phyloP scores from a whole-genome alignment of 2,113 vertebrate species.

The Regulus satrapa region DNA sequence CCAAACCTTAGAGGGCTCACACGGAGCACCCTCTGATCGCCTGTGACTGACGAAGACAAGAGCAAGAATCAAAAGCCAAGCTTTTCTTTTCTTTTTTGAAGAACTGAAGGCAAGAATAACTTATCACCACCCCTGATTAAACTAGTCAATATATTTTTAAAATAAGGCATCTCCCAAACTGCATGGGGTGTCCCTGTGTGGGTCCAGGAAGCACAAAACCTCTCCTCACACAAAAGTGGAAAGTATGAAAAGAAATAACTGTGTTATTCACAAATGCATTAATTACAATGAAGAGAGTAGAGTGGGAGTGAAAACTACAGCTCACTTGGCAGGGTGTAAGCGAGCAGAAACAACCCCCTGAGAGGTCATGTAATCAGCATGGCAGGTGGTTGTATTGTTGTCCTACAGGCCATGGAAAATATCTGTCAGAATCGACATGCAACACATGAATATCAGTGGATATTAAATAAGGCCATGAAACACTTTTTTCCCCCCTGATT shows the following conservation, averaged over 20 bases:
- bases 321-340: neutral
- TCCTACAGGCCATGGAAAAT: neutral
- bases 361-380: neutral
- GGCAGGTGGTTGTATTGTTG: neutral
- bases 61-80: neutral
- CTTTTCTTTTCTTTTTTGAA: neutral
- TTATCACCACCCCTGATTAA: neutral
- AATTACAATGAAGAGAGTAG: neutral
- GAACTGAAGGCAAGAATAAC: neutral
- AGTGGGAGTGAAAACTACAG: neutral
- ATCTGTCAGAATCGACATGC: neutral
- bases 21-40: neutral
- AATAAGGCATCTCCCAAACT: neutral
- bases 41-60: neutral
- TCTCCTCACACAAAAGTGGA: neutral
- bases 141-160: neutral
- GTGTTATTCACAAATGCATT: neutral
- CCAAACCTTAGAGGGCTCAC: neutral
- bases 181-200: rapidly evolving
- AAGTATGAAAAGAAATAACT: neutral
- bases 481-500: neutral
- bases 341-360: neutral
- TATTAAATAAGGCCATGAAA: neutral
- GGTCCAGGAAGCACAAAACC: neutral
- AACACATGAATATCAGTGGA: neutral